A percentile compares a stretch with the other conserved stretches of the same genome.
These are phyloP conservation scores for Deladenus siricidicola DNA, from an alignment of 2,888 invertebrate genomes.

Conservation along the genomic window DNA sequence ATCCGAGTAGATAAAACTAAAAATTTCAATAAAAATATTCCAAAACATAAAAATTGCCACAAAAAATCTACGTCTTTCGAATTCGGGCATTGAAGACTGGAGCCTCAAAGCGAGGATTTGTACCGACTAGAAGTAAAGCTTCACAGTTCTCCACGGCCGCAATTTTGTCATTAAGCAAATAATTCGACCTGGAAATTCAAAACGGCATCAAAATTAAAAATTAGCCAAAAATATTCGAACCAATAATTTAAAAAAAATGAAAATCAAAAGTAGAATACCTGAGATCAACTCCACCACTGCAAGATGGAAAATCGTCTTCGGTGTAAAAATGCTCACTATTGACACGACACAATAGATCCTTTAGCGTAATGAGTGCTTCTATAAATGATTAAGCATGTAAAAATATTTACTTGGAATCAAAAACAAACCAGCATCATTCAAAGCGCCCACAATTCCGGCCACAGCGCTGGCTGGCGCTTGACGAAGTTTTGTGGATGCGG, in stretches of 20 bases:
- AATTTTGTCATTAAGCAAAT: conserved; percentile 82
- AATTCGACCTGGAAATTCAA: conserved; percentile 65
- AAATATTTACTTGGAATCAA: too few relatives aligned
- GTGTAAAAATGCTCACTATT: conserved; percentile 80
- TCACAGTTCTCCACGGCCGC: conserved; percentile 86
- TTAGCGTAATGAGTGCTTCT: conserved; percentile 71
- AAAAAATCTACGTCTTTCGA: conserved; percentile 65
- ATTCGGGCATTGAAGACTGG: conserved; percentile 89
- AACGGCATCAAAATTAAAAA: neutral
- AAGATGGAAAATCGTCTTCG: conserved; percentile 74
- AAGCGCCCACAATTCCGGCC: conserved; percentile 75
- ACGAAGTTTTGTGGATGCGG: conserved; percentile 63
- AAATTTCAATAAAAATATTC: conserved; percentile 7
- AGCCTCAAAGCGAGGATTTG: conserved; percentile 93
- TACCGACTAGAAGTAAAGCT: conserved; percentile 80
- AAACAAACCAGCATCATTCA: conserved; percentile 42
- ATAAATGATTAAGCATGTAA: too few relatives aligned
- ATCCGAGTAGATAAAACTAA: conserved; percentile 79
- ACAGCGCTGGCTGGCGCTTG: conserved; percentile 69
- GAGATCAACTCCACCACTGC: conserved; percentile 54
- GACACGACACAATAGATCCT: conserved; percentile 79
- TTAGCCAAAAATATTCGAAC: too few relatives aligned
- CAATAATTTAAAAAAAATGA: neutral
- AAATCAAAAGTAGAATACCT: conserved; percentile 18
- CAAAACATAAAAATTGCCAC: neutral